Base-by-base conservation (phyloP, 2,797 vertebrate species). In the Sandelia bainsii region DNA sequence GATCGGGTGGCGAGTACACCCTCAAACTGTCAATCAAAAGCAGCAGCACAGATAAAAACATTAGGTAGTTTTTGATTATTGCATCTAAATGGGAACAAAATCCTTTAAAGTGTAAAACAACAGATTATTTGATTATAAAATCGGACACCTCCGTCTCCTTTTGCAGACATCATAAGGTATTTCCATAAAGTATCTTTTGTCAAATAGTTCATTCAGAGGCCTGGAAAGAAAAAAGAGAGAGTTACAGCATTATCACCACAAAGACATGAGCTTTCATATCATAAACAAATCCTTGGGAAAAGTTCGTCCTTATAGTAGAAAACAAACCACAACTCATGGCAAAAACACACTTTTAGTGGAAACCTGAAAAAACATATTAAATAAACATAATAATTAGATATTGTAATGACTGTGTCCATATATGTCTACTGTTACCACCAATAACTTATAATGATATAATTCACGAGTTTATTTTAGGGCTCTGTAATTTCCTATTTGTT, bases 81-180 rank as follows among this genome's bases (percentile, higher is more conserved):
- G 13, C 6, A 60, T 6, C 29, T 71, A 12, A 52, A 29, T 27
- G 11, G 4, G 16, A 37, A 49, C 12, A n/a, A n/a, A 49, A 34
- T 23, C 0, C 0, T 50, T n/a, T 20, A 6, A 52, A 17, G 22
- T 14, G 10, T 14, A 11, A n/a, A 45, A 62, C 4, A 4, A 32
- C 12, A 68, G 1, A 51, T 0, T 29, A 14, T 39, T 20, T 11
- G 1, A 74, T 45, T 14, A 13, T 1, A 34, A 42, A 57, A 44
- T 19, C 3, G 8, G 42, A 45, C 23, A 85, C 89, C 96, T 96
- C 81, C 98, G 94, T 77, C 97, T 95, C 72, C 64, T 93, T 88
- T 96, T 97, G 90, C 97, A 98, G 59, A 95, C 94, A 69, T 98
- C 95, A 58, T 97, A 98, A 0, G 97, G 95, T 88, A 99, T 91